phyloP scores from a whole-genome alignment of 2,113 vertebrate genomes.

The Gyps fulvus region DNA sequence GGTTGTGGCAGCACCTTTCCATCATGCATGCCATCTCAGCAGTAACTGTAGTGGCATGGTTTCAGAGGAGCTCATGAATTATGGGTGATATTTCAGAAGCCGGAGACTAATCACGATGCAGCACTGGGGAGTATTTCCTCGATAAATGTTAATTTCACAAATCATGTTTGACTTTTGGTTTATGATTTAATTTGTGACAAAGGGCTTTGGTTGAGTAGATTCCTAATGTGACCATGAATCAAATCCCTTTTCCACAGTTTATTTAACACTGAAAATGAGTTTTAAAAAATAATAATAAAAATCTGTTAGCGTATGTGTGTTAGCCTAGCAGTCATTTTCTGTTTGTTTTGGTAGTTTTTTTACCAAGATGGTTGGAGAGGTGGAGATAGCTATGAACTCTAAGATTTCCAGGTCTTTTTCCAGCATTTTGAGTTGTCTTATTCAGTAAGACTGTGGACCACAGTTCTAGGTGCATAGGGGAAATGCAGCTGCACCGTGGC shows the following conservation, averaged over 20 bases:
- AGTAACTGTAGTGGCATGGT: not conserved
- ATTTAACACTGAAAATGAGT: constrained; percentile 22
- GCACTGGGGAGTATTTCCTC: constrained; percentile 64
- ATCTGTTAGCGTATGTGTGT: not conserved
- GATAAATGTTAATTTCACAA: constrained; percentile 74
- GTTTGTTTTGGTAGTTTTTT: not conserved
- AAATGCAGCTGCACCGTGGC: not conserved
- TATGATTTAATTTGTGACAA: constrained; percentile 78
- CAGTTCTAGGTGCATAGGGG: not conserved
- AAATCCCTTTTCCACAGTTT: constrained; percentile 40
- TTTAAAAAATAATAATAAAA: not conserved
- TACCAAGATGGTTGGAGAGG: not conserved
- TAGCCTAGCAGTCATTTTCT: not conserved
- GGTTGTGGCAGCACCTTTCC: constrained; percentile 8
- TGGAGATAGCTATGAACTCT: not conserved
- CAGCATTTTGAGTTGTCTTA: not conserved
- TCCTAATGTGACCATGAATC: constrained; percentile 79
- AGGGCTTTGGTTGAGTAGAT: constrained; percentile 73
- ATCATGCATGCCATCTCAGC: not conserved
- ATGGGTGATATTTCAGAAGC: constrained; percentile 63
- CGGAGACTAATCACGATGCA: constrained; percentile 46
- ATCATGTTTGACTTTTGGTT: constrained; percentile 72
- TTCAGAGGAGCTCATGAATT: constrained; percentile 43
- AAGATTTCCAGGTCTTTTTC: not conserved
- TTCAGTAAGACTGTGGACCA: not conserved